Evolutionary conservation across 2,797 vertebrate species (phyloP).

Genomic region (Propithecus deckenii): DNA sequence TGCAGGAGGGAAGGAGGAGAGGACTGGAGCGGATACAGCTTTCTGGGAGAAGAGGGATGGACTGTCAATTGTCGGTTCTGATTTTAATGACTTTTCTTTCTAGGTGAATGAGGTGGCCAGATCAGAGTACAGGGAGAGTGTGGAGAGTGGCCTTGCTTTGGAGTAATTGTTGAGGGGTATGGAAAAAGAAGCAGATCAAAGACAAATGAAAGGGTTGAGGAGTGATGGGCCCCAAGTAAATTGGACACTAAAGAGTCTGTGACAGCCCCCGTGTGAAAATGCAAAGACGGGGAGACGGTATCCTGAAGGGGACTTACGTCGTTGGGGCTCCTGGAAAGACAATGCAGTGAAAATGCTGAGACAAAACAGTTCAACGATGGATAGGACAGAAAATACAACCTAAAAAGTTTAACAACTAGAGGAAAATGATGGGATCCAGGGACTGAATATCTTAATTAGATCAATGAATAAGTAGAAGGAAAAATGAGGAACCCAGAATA

Average conservation of each 20-base stretch:
- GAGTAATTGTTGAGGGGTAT: background rate
- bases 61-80: background rate
- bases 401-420: background rate
- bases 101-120: background rate
- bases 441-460: background rate
- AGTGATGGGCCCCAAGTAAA: background rate
- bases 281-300: background rate
- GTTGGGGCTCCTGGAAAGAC: background rate
- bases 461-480: background rate
- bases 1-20: background rate
- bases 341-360: background rate
- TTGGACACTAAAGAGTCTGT: background rate
- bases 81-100: background rate
- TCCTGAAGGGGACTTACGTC: background rate
- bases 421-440: background rate
- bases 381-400: background rate
- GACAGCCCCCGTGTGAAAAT: background rate
- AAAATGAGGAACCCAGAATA: background rate
- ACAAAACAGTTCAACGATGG: background rate
- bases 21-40: background rate
- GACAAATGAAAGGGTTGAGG: background rate
- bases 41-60: background rate
- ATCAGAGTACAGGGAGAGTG: background rate
- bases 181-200: background rate
- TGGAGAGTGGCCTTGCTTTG: background rate